Evolutionary conservation across 2,888 invertebrate species (phyloP), one percentile per base, ranked within the genome.

Genomic region (Chouioia cunea): DNA sequence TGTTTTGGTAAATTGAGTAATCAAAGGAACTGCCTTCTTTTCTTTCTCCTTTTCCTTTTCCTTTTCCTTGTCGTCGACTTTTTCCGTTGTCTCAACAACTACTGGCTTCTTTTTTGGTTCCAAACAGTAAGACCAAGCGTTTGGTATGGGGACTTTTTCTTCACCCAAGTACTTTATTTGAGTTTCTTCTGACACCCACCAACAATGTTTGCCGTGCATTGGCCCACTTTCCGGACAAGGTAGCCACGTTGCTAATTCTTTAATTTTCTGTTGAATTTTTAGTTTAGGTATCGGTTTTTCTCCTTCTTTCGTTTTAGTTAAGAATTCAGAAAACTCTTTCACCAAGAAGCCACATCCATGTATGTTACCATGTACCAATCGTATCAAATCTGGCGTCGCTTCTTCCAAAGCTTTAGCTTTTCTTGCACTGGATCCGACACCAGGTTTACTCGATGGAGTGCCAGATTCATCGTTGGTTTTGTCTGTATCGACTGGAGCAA

Each of bases 301-400:
- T 8, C 80, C 79, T 2, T 74, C 76, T 63, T 84, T 87, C 66
- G 85, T 88, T 36, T 86, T 87, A 46, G 85, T 83, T 86, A 91
- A 87, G 80, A 87, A 90, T 12, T 88, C 87, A 22, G 89, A 79
- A 79, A 92, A 93, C 80, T 93, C 92, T 70, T 88, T 88, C 0
- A 90, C 85, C 10, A 93, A 84, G 74, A 89, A 89, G 43, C 81
- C 85, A 48, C 88, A 88, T 0, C 89, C 88, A 73, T 89, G 87
- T 0, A 85, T 82, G 81, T 92, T 93, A 0, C 92, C 92, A 80
- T 93, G 92, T 2, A 93, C 80, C 0, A 93, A 83, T 56, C 89
- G 88, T 54, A 92, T 89, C 73, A 93, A 86, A 73, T 90, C 88
- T 3, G 90, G 89, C 75, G 92, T 85, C 53, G 90, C 89, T 46